Percentiles rank a stretch among this genome's conserved stretches.
Conservation (phyloP, 2,888 invertebrate species). For the Lepas anatifera region DNA sequence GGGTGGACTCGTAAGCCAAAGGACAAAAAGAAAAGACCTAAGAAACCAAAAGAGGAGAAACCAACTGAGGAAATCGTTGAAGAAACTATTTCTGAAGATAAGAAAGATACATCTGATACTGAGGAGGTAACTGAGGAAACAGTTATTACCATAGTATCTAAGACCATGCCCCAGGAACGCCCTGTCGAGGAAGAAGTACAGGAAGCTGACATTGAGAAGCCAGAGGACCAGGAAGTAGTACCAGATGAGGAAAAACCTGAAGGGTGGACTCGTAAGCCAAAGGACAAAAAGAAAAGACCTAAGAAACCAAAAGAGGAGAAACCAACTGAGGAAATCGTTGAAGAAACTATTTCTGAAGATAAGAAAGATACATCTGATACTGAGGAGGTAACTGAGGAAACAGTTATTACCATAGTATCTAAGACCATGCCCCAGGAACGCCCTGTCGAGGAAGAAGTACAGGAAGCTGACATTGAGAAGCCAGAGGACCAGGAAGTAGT, state of each 20-base stretch:
- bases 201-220: slow-evolving; percentile 17
- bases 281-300: slow-evolving; percentile 16
- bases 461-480: slow-evolving; percentile 23
- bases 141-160: slow-evolving; percentile 56
- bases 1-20: neutral
- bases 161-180: slow-evolving; percentile 27
- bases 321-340: too few species aligned
- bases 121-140: slow-evolving; percentile 46
- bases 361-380: neutral
- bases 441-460: slow-evolving; percentile 19
- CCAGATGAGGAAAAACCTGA: slow-evolving; percentile 20
- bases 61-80: slow-evolving; percentile 33
- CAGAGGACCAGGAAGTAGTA: slow-evolving; percentile 18
- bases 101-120: slow-evolving; percentile 26
- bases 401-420: neutral
- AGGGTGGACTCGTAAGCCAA: slow-evolving; percentile 25
- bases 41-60: slow-evolving; percentile 8
- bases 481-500: slow-evolving; percentile 22
- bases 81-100: slow-evolving; percentile 33
- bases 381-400: neutral
- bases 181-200: slow-evolving; percentile 17
- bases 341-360: neutral
- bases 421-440: slow-evolving; percentile 7
- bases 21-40: neutral
- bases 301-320: slow-evolving; percentile 11